Conservation (phyloP, 2,113 vertebrate genomes). For the Brachirus orientalis region DNA sequence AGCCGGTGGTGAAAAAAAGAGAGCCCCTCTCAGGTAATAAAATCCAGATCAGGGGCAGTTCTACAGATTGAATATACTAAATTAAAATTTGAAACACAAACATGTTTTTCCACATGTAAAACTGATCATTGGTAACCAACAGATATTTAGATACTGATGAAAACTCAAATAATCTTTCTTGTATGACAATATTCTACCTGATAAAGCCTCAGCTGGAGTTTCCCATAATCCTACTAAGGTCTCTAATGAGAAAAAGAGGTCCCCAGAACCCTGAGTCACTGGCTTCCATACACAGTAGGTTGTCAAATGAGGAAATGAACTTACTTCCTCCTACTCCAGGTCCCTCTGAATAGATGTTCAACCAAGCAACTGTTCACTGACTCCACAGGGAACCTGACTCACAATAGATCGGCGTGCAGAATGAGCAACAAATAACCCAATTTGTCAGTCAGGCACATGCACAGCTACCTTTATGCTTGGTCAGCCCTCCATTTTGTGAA, state of each 20-base stretch:
- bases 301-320: slow-evolving; percentile 70
- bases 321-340: slow-evolving; percentile 53
- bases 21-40: slow-evolving; percentile 89
- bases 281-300: slow-evolving; percentile 58
- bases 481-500: neutral
- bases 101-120: too few relatives aligned
- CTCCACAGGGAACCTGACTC: slow-evolving; percentile 45
- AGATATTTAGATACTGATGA: neutral
- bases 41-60: neutral
- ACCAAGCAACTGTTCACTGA: slow-evolving; percentile 47
- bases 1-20: slow-evolving; percentile 76
- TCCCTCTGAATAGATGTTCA: slow-evolving; percentile 60
- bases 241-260: slow-evolving; percentile 52
- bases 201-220: slow-evolving; percentile 32
- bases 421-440: slow-evolving; percentile 41
- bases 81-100: too few relatives aligned
- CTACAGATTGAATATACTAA: too few relatives aligned
- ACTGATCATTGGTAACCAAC: neutral
- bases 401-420: slow-evolving; percentile 43
- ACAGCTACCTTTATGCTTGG: neutral
- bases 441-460: slow-evolving; percentile 38
- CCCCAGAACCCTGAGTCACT: slow-evolving; percentile 61
- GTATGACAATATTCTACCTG: neutral
- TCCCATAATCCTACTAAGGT: slow-evolving; percentile 46
- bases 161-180: neutral